Base-by-base conservation (phyloP, 2,113 vertebrate species). In the Ahaetulla prasina region DNA sequence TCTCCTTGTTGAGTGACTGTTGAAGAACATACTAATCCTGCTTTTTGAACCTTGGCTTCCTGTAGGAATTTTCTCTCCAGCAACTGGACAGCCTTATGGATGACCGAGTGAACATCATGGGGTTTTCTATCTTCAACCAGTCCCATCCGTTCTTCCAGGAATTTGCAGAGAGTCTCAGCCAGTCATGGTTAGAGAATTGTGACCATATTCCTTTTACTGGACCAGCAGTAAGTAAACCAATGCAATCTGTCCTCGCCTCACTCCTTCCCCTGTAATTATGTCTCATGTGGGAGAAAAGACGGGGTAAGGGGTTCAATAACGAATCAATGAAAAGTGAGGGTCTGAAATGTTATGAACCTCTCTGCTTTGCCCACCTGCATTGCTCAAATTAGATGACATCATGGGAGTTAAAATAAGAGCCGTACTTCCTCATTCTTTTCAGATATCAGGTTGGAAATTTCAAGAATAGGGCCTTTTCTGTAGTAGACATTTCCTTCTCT, bases 181-280 rank as follows among this genome's bases (percentile, higher is more conserved):
- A 98, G 92, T 99, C 99, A 91, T 99, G 99, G 99, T 99, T 99
- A 96, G 99, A 99, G 97, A 99, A 99, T 97, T 99, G 99, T 35
- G 99, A 99, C 94, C 99, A 99, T 0, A 98, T 98, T 90, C 98
- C 99, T 85, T 99, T 99, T 20, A 98, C 98, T 5, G 99, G 99
- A 35, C 98, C 98, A 4, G 99, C 99, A 50, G 99, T 99, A 94
- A 98, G 98, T 98, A 88, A 89, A 91, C 16, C 60, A 18, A 50
- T 22, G 2, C 16, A 16, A 16, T 85, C 43, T 4, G 3, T 23
- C 23, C n/a, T 54, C 9, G 2, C 23, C 60, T 16, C 39, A 16
- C 35, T 20, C 18, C 7, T 39, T 39, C 14, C 35, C 22, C 1
- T n/a, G 8, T 10, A n/a, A 54, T 35, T 35, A 43, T 8, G 85